Conservation (phyloP, 2,113 vertebrate species). For the Gobio gobio region DNA sequence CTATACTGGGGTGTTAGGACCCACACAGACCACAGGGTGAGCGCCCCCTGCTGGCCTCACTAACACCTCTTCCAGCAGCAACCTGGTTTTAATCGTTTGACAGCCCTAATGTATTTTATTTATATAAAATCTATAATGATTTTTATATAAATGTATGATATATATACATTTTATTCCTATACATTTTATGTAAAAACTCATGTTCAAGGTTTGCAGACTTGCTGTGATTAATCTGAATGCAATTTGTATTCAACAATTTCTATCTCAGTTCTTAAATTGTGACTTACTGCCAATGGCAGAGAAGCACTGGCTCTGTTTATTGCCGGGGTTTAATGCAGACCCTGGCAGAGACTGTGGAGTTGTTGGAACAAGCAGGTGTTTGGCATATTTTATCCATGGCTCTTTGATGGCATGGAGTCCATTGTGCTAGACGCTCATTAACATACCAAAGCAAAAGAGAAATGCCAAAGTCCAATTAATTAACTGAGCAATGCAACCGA, state of each 20-base stretch:
- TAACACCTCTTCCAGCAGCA: too few relatives aligned
- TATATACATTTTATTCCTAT: too few relatives aligned
- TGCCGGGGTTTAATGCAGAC: slow-evolving; percentile 32
- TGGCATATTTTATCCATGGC: slow-evolving; percentile 46
- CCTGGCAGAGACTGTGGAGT: slow-evolving; percentile 43
- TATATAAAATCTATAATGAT: too few relatives aligned
- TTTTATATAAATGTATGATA: too few relatives aligned
- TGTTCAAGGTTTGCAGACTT: neutral
- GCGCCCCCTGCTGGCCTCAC: too few relatives aligned
- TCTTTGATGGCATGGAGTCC: slow-evolving; percentile 40
- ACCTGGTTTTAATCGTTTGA: too few relatives aligned
- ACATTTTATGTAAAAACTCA: neutral
- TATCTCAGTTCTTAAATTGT: neutral
- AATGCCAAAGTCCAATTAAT: slow-evolving; percentile 23
- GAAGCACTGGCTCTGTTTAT: neutral
- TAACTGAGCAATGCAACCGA: neutral
- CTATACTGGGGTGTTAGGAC: too few relatives aligned
- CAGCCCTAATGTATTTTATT: too few relatives aligned
- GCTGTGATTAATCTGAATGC: neutral
- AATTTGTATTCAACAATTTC: neutral
- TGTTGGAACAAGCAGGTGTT: slow-evolving; percentile 48
- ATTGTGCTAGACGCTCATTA: slow-evolving; percentile 46
- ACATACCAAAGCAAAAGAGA: slow-evolving; percentile 39
- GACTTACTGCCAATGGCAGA: neutral
- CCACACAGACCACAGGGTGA: too few relatives aligned